Base-by-base conservation (phyloP, 2,113 vertebrate genomes). In the Ibidorhyncha struthersii region DNA sequence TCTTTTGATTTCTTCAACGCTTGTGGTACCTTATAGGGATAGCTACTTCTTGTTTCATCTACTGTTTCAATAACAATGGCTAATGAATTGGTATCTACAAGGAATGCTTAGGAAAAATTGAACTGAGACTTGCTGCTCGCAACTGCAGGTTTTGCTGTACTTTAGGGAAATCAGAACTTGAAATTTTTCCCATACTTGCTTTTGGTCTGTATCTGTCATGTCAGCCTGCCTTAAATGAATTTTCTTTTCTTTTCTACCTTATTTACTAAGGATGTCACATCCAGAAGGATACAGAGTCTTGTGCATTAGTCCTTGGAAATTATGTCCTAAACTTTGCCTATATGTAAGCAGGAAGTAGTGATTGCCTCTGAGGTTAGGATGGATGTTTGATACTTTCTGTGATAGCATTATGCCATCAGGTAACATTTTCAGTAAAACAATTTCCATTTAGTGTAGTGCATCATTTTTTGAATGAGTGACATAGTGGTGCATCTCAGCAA, bases 11-110 rank as follows among this genome's bases (percentile, higher is more conserved):
- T 94, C 50, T 92, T 83, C 63, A 81, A 52, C 82, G 66, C 38
- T 86, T 86, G 10, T 81, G 27, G 27, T 96, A 29, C 40, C 76
- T 93, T 56, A 21, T 86, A 32, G 29, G 47, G 29, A 40, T 63
- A 22, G 47, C 9, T 89, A 38, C 23, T 92, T 45, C 49, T 91
- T 87, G 8, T 86, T 92, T 91, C 30, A 73, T 77, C 74, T 62
- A 4, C n/a, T 47, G n/a, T 69, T 93, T 89, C 52, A 25, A n/a
- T 71, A 92, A 66, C 59, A 36, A 32, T 71, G 36, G 43, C 88
- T 95, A 78, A 94, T 89, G 45, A 92, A 89, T 93, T 84, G 74
- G 14, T 90, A 65, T 77, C 71, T 94, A 66, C 58, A 77, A 93
- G 76, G 85, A 80, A 55, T 25, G 40, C 47, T 73, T 72, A 83